These are phyloP conservation scores for Xestobium rufovillosum DNA, from an alignment of 2,888 invertebrate species.

Conservation along the genomic window DNA sequence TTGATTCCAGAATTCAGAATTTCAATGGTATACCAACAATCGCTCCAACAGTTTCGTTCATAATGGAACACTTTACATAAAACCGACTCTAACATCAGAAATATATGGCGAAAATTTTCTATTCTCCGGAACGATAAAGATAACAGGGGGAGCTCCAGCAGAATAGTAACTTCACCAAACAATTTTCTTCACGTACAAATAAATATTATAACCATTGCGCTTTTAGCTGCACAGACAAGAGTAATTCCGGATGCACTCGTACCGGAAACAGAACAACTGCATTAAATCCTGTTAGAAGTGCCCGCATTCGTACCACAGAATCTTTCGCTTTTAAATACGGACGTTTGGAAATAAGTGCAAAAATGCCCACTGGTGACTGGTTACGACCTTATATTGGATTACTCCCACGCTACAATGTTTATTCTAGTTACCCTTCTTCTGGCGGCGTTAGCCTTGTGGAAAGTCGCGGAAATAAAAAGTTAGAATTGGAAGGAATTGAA, in stretches of 20 bases:
- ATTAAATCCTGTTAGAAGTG: slow-evolving; percentile 47
- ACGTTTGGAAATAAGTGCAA: slow-evolving; percentile 54
- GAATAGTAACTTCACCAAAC: no score
- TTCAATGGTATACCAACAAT: no score
- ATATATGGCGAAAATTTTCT: no score
- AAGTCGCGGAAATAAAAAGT: slow-evolving; percentile 54
- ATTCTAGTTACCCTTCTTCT: slow-evolving; percentile 63
- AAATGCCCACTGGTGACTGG: slow-evolving; percentile 64
- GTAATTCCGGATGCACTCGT: slow-evolving; percentile 53
- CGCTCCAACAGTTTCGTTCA: no score
- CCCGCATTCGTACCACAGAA: slow-evolving; percentile 52
- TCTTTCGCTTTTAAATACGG: slow-evolving; percentile 60
- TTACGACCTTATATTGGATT: slow-evolving; percentile 67
- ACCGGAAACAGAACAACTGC: slow-evolving; percentile 37
- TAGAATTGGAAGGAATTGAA: slow-evolving; percentile 37
- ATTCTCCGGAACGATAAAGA: no score
- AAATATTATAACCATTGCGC: no score
- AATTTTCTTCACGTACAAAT: no score
- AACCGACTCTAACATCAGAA: no score
- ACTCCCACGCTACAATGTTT: slow-evolving; percentile 55
- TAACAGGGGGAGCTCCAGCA: no score
- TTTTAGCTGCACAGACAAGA: slow-evolving; percentile 50
- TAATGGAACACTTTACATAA: no score
- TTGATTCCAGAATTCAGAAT: no score
- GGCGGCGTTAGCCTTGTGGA: slow-evolving; percentile 68